Conservation (phyloP, 2,888 invertebrate species). For the Sepioteuthis lessoniana region DNA sequence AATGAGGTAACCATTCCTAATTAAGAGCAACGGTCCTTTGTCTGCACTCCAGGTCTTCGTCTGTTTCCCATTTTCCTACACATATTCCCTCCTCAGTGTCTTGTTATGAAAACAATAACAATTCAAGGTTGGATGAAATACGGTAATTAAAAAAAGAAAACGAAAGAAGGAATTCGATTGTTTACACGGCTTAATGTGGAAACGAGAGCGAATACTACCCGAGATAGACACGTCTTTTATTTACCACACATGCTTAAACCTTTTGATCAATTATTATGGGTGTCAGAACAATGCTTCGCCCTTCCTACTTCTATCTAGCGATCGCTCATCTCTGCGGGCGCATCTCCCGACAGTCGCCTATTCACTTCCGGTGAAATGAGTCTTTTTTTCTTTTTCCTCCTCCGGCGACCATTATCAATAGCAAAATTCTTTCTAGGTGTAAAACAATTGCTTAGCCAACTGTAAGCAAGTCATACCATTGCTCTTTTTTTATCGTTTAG, state of each 20-base stretch:
- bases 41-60: no score
- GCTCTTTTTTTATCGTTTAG: background rate
- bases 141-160: no score
- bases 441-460: background rate
- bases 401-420: background rate
- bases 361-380: background rate
- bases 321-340: no score
- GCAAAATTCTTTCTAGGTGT: background rate
- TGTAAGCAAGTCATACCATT: background rate
- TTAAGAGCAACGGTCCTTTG: no score
- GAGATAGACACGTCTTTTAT: background rate
- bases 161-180: background rate
- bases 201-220: background rate
- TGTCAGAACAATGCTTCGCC: background rate
- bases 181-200: background rate
- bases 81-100: no score
- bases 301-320: no score
- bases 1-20: no score
- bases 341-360: background rate
- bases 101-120: background rate
- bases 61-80: no score
- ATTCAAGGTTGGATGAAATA: background rate
- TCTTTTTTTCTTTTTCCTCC: background rate
- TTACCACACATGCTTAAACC: background rate
- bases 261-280: background rate